Base-by-base conservation (phyloP, 2,113 vertebrate genomes). In the Odontesthes bonariensis region DNA sequence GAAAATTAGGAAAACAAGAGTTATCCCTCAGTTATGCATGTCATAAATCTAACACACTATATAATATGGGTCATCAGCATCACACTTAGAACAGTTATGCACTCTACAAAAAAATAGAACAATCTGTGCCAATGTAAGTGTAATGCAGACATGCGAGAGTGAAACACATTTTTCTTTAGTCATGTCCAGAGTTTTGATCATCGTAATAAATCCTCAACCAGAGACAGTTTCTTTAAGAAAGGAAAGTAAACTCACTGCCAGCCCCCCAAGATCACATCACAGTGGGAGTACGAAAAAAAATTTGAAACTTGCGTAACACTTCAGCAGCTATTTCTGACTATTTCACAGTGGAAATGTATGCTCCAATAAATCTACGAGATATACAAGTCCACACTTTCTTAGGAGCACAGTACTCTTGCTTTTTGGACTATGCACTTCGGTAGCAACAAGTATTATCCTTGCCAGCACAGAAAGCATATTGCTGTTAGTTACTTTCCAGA, bases 391-490 rank as follows among this genome's bases (percentile, higher is more conserved):
- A 62, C 55, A 53, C 62, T 61, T 71, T 23, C 51, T 79, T 46
- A 81, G 68, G 46, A 49, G 17, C 14, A 8, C 14, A 2, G 10
- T n/a, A 7, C 7, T 49, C 6, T 49, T n/a, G 46, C 46, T 49
- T 49, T 6, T 49, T 44, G 42, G 13, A 5, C 42, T 44, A 16
- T 44, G 13, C 13, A 16, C 55, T 71, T 62, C 51, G 23, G 40
- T 82, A 69, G 44, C 61, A 75, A 77, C 61, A 38, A 27, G 68
- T 8, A 81, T 63, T 40, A 62, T 72, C 23, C 58, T 6, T 31
- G 51, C 49, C 73, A 75, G 70, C 53, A 51, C 60, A 59, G 19
- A 87, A 56, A 80, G 31, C 69, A 75, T 77, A 65, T 46, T 59
- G 44, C 69, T 77, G 61, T 64, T 52, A 73, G 63, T 76, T 73